Evolutionary conservation across 1,140 invertebrate species (phyloP).

Genomic region (Oryctes rhinoceros): DNA sequence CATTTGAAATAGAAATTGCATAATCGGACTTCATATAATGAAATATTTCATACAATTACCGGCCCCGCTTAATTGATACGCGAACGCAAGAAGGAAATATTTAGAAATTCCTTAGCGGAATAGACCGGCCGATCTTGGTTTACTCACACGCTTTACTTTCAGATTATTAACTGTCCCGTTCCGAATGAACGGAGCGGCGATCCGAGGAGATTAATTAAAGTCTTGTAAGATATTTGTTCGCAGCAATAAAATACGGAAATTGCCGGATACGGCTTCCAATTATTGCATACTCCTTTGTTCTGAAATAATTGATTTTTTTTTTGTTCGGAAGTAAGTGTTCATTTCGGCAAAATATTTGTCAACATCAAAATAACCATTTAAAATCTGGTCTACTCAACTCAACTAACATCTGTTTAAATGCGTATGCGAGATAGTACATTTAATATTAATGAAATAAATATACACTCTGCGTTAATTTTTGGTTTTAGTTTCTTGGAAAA

Average conservation of each 20-base stretch:
- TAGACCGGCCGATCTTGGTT: background rate
- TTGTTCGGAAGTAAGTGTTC: background rate
- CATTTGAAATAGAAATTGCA: background rate
- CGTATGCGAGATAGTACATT: too few species aligned
- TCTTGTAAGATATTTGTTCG: background rate
- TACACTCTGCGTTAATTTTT: too few species aligned
- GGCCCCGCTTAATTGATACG: background rate
- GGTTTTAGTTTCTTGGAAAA: too few species aligned
- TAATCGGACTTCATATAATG: background rate
- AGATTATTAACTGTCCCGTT: background rate
- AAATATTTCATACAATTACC: background rate
- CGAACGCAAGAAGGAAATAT: background rate
- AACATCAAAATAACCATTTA: too few species aligned
- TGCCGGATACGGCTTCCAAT: background rate
- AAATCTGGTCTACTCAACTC: too few species aligned
- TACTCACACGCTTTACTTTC: background rate
- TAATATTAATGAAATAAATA: too few species aligned
- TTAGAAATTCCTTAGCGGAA: constrained; percentile 1
- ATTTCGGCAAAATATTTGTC: too few species aligned
- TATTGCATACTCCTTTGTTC: background rate
- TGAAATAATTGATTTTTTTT: background rate
- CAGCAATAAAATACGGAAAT: background rate
- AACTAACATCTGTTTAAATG: too few species aligned
- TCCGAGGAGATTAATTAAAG: background rate
- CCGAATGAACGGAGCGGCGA: background rate